Base-by-base conservation (phyloP, 1,140 invertebrate genomes). In the Drosophila pachea region DNA sequence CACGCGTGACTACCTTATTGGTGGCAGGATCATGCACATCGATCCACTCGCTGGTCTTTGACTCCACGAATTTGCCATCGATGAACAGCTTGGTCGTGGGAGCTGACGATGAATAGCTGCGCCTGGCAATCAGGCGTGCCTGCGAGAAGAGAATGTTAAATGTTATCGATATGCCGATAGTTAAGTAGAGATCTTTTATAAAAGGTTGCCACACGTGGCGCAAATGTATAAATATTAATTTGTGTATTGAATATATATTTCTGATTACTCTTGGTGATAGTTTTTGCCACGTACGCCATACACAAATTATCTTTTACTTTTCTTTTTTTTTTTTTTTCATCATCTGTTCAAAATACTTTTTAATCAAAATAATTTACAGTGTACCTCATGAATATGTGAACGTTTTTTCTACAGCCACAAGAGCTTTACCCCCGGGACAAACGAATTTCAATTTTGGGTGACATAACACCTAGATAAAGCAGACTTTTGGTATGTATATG, bases 11-110 rank as follows among this genome's bases (percentile, higher is more conserved):
- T 67, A 98, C 92, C 90, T 96, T 92, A 91, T 97, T 97, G 33
- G 95, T 97, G 5, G 96, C 96, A 68, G 98, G 98, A 91, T 99
- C 95, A 71, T 97, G 95, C 1, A 99, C 91, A 86, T 99, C 97
- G 78, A 98, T 95, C 94, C 97, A 99, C 79, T 98, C 94, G 9
- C 90, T 94, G 2, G 97, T 93, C 90, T 98, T 95, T 0, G 98
- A 99, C 61, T 99, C 97, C 1, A 98, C 92, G 91, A 97, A 97
- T 90, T 98, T 94, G 64, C 97, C 97, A 93, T 99, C 93, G 70
- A 99, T 97, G 89, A 96, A 99, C 59, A 98, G 92, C 91, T 99
- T 99, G 9, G 96, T 97, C 8, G 94, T 93, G 38, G 90, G 90
- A 3, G 89, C 84, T 31, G 90, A 90, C 40, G 91, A 89, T 0